Base-by-base conservation (phyloP, 2,888 invertebrate species). In the Orthosia gothica region DNA sequence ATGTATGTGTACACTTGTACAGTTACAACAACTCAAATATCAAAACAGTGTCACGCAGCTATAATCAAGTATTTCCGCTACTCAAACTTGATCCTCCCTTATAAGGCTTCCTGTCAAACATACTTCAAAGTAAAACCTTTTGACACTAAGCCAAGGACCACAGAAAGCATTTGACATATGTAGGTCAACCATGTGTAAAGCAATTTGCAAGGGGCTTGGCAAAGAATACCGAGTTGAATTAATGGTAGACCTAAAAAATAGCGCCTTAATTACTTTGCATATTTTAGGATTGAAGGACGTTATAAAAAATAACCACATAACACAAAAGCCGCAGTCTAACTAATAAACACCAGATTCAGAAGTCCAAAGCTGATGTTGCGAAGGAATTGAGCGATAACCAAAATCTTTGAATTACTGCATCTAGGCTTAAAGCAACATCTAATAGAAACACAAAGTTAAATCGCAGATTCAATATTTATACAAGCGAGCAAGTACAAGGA, bases 171-270 rank as follows among this genome's bases (percentile, higher is more conserved):
- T 57, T 67, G 59, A 61, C 52, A 23, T 50, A 81, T 65, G 55
- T 68, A 65, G 73, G 79, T 70, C 70, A 73, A 59, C 55, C 20
- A 70, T 62, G n/a, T 70, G 47, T 65, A 63, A 55, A 59, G 58
- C 72, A 67, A 78, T 81, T 70, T 73, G 23, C 72, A 69, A 40
- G 55, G 40, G 40, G 66, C 52, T 52, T 23, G 47, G 62, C 66
- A 54, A 59, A 73, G 66, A 79, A 79, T 79, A 70, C 66, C 32
- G 11, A 13, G 16, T 67, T 82, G 67, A 82, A 82, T 78, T 78
- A 82, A 70, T 63, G 66, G 45, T 12, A 52, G 49, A 49, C 66
- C 52, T 54, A 65, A 59, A 62, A 72, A 71, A 71, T 32, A 0
- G 9, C 5, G 32, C n/a, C 32, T 54, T 76, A 62, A 79, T 70